Evolutionary conservation across 2,797 vertebrate species (phyloP).

Genomic region (Propithecus deckenii): DNA sequence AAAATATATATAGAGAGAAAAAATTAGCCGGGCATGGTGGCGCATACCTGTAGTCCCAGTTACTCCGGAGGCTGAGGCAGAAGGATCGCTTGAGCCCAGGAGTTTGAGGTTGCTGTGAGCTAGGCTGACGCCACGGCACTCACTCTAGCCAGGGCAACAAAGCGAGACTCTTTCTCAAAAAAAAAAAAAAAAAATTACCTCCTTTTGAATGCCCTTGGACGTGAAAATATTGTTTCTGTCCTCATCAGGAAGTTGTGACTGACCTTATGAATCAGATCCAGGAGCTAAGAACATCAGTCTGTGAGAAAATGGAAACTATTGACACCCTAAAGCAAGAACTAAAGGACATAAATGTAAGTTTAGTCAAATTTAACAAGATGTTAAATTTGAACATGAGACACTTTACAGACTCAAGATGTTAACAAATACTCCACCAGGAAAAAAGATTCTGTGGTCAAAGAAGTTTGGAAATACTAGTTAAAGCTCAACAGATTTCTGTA

Average conservation of each 20-base stretch:
- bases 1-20: too few relatives aligned
- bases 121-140: too few relatives aligned
- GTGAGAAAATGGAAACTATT: conserved; percentile 89
- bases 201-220: not conserved
- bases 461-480: not conserved
- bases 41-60: too few relatives aligned
- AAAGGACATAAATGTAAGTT: conserved; percentile 91
- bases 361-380: not conserved
- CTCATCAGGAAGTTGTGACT: conserved; percentile 89
- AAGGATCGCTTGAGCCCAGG: too few relatives aligned
- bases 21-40: too few relatives aligned
- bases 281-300: conserved; percentile 89
- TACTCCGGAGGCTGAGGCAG: too few relatives aligned
- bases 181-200: not conserved
- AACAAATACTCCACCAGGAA: not conserved
- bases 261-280: conserved; percentile 94
- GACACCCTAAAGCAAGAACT: conserved; percentile 90
- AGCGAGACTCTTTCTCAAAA: too few relatives aligned
- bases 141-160: too few relatives aligned
- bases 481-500: not conserved
- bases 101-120: too few relatives aligned
- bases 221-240: conserved; percentile 64
- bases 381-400: not conserved
- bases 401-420: not conserved
- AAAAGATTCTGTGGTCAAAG: not conserved